A percentile compares a stretch with the other conserved stretches of the same genome.
Evolutionary conservation across 1,140 invertebrate genomes (phyloP).

Genomic region (Agrypnia vestita): DNA sequence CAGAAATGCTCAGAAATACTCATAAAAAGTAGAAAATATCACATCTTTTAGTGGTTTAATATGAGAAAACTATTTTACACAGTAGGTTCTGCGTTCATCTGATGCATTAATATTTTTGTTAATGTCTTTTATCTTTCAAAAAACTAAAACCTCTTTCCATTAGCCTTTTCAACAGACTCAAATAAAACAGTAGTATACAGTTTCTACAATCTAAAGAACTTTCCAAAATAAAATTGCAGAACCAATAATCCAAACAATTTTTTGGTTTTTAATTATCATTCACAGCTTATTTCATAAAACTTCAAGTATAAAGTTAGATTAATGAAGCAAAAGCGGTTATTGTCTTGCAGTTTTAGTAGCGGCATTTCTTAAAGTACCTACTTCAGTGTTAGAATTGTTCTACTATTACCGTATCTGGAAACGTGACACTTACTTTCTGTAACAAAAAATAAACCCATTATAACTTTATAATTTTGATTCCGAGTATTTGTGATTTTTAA

Average conservation of each 20-base stretch:
- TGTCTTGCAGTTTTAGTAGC: slow-evolving; percentile 44
- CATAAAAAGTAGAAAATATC: slow-evolving; percentile 31
- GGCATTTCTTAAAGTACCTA: slow-evolving; percentile 51
- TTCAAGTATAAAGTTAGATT: slow-evolving; percentile 29
- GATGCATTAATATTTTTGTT: slow-evolving; percentile 26
- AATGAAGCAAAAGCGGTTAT: slow-evolving; percentile 48
- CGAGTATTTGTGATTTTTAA: no score
- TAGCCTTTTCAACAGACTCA: slow-evolving; percentile 23
- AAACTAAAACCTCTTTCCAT: slow-evolving; percentile 11
- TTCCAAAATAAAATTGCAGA: slow-evolving; percentile 9
- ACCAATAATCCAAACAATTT: slow-evolving; percentile 2
- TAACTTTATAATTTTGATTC: no score
- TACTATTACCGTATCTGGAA: slow-evolving; percentile 63
- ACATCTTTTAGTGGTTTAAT: slow-evolving; percentile 42
- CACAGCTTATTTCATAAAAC: slow-evolving; percentile 15
- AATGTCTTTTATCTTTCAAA: slow-evolving; percentile 14
- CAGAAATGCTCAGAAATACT: slow-evolving; percentile 21
- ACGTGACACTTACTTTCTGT: slow-evolving; percentile 76
- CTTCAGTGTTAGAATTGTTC: slow-evolving; percentile 54
- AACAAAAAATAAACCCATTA: slow-evolving; percentile 69
- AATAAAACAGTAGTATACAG: slow-evolving; percentile 3
- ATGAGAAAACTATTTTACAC: slow-evolving; percentile 28
- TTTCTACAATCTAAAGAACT: not conserved
- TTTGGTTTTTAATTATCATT: slow-evolving; percentile 1
- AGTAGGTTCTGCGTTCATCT: slow-evolving; percentile 17